Evolutionary conservation across 2,797 vertebrate genomes (phyloP).

Genomic region (Xiphophorus birchmanni): DNA sequence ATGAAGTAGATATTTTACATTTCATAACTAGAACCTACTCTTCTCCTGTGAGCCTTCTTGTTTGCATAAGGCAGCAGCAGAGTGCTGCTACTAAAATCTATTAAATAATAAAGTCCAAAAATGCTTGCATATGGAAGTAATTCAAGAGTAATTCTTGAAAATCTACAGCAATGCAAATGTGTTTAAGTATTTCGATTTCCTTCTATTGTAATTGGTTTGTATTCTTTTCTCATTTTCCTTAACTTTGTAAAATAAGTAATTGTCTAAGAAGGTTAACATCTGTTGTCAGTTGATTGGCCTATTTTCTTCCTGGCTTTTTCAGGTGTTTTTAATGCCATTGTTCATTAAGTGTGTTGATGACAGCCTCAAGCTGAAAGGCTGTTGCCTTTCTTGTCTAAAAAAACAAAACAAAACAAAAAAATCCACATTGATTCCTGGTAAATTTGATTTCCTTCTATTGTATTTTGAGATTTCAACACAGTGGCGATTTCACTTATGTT

Average conservation of each 20-base stretch:
- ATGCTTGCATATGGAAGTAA: too few relatives aligned
- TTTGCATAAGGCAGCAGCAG: neutral
- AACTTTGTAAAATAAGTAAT: neutral
- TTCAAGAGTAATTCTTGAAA: neutral
- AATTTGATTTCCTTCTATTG: neutral
- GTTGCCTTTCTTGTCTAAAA: neutral
- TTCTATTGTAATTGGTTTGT: neutral
- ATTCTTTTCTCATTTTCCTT: neutral
- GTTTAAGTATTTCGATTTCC: neutral
- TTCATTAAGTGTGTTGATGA: neutral
- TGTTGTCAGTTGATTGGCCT: neutral
- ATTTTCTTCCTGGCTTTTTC: neutral
- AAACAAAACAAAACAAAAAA: neutral
- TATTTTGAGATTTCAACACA: neutral
- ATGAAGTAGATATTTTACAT: neutral
- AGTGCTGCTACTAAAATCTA: neutral
- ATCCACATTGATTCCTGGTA: neutral
- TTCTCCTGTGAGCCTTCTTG: neutral
- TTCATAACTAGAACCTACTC: neutral
- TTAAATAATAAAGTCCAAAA: too few relatives aligned
- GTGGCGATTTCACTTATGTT: neutral
- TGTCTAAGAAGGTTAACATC: too few relatives aligned
- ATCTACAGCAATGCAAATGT: neutral
- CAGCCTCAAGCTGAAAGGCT: neutral
- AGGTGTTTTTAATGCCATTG: neutral